Evolutionary conservation across 2,113 vertebrate genomes (phyloP).

Genomic region (Argyrosomus japonicus): DNA sequence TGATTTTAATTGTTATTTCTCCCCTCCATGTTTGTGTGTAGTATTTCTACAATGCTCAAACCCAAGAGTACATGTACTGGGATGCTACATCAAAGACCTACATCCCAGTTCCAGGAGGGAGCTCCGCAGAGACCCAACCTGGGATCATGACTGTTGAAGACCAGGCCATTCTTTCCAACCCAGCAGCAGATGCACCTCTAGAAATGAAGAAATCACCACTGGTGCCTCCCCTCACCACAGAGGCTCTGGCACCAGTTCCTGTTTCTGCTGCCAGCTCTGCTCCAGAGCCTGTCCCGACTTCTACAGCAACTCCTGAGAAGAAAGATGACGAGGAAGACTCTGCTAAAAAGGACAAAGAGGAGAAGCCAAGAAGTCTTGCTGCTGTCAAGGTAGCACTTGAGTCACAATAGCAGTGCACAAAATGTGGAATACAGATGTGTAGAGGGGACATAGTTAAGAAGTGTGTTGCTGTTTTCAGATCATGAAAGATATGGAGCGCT

Average conservation of each 20-base stretch:
- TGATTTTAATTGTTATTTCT: neutral
- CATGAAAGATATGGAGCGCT: constrained; percentile 90
- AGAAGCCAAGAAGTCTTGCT: constrained; percentile 84
- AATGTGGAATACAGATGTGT: neutral
- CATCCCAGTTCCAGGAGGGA: constrained; percentile 82
- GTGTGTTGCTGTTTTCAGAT: constrained; percentile 75
- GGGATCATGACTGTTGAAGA: constrained; percentile 73
- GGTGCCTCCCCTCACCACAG: neutral
- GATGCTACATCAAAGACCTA: constrained; percentile 82
- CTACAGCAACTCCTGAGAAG: constrained; percentile 59
- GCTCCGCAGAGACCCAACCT: constrained; percentile 61
- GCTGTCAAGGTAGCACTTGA: constrained; percentile 83
- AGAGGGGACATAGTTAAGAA: neutral
- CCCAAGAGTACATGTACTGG: constrained; percentile 88
- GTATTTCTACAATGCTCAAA: constrained; percentile 88
- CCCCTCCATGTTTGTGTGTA: constrained; percentile 43
- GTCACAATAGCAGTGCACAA: too few relatives aligned
- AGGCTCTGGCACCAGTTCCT: neutral
- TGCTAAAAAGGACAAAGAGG: constrained; percentile 81
- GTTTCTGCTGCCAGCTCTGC: constrained; percentile 2
- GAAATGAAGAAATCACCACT: constrained; percentile 75
- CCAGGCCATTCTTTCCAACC: constrained; percentile 79
- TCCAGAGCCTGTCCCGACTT: constrained; percentile 7
- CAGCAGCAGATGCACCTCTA: constrained; percentile 78
- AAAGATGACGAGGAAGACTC: constrained; percentile 78